phyloP scores from a whole-genome alignment of 2,888 invertebrate genomes.

The Phalera bucephala region DNA sequence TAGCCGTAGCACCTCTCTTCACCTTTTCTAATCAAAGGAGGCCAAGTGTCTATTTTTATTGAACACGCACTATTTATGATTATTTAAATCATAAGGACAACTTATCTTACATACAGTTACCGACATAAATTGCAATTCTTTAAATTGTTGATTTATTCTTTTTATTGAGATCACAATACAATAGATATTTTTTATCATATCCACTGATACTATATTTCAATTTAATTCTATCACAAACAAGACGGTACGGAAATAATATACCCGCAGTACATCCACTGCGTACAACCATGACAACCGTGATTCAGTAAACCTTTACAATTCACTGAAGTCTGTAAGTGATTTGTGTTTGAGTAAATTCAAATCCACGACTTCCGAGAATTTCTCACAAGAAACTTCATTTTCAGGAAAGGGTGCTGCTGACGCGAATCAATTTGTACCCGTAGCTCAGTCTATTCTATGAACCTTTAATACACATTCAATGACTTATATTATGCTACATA shows the following conservation, averaged over 20 bases:
- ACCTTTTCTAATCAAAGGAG: slow-evolving; percentile 70
- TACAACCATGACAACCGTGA: background rate
- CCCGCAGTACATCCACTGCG: background rate
- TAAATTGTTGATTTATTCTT: too few species aligned
- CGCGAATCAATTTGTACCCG: too few species aligned
- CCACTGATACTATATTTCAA: too few species aligned
- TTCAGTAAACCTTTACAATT: background rate
- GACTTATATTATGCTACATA: background rate
- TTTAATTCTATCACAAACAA: slow-evolving; percentile 8
- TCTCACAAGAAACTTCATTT: slow-evolving; percentile 22
- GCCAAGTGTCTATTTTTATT: slow-evolving; percentile 61
- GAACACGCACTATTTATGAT: slow-evolving; percentile 37
- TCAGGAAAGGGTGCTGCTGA: slow-evolving; percentile 19
- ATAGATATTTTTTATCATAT: too few species aligned
- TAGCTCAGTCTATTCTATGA: slow-evolving; percentile 3
- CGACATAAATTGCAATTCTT: too few species aligned
- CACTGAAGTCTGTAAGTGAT: slow-evolving; percentile 12
- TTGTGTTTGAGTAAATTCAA: slow-evolving; percentile 24
- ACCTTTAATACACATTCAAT: background rate
- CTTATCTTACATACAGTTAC: too few species aligned
- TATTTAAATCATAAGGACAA: background rate
- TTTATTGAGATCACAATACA: too few species aligned
- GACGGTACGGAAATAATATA: slow-evolving; percentile 3
- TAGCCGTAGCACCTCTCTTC: slow-evolving; percentile 57
- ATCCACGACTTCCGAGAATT: slow-evolving; percentile 21